Base-by-base conservation (phyloP, 2,113 vertebrate species). In the Hippocampus guttulatus region DNA sequence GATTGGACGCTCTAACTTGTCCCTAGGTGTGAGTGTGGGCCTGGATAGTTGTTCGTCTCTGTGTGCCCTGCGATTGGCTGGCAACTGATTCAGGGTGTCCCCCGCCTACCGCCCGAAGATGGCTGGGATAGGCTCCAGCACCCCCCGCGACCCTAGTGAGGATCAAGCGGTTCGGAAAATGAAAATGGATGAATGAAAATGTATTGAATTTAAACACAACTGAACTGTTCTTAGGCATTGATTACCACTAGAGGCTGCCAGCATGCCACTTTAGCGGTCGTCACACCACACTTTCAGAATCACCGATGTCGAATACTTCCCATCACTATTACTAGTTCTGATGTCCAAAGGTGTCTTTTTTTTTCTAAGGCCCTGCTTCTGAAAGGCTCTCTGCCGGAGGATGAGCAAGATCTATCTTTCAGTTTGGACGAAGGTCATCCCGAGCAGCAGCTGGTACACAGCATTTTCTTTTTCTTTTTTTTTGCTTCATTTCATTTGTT, bases 311-410 rank as follows among this genome's bases (percentile, higher is more conserved):
- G 30, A 60, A 60, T 16, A 57, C 14, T 14, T 25, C 14, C 2
- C 47, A 49, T 18, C 16, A 14, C 55, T 60, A 27, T 27, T 16
- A 14, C 5, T 27, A 25, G n/a, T 60, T 27, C 16, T 25, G 11
- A 15, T n/a, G 15, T 55, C 8, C 52, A 58, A 18, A n/a, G 18
- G 8, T 43, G 21, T 40, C 7, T 60, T 64, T 54, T 64, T 54
- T 78, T 74, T 63, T 83, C 70, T 30, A 73, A 99, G 97, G 95
- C 95, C 69, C 88, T 99, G 85, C 77, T 99, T 68, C 94, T 99
- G 73, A 92, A 92, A 14, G 97, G 96, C 0, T 96, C 95, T 4
- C 84, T 97, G 78, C 94, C 95, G 3, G 96, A 97, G 86, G 95
- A 98, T 12, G 95, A 96, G 73, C 94, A 95, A 83, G 95, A 96